Percentiles rank a stretch among this genome's conserved stretches.
Conservation (phyloP, 2,113 vertebrate genomes). For the Mandrillus leucophaeus region DNA sequence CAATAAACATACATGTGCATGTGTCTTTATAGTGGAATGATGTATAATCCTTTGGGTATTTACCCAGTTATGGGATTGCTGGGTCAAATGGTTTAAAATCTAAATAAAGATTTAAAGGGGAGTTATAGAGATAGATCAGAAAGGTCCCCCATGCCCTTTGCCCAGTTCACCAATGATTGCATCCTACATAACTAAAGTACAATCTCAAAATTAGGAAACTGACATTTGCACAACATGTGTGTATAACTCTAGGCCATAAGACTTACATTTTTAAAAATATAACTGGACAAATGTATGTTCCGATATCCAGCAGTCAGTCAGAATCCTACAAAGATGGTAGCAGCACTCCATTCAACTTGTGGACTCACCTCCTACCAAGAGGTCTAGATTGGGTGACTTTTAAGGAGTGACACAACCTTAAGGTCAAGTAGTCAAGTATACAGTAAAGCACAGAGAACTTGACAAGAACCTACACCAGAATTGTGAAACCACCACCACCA, state of each 20-base stretch:
- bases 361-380: background rate
- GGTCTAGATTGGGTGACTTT: background rate
- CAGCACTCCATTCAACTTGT: background rate
- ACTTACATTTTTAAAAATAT: conserved; percentile 26
- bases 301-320: background rate
- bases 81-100: background rate
- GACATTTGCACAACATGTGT: background rate
- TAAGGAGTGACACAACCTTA: background rate
- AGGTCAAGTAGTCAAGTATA: background rate
- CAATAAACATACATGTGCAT: background rate
- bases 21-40: background rate
- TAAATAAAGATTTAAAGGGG: conserved; percentile 30
- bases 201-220: conserved; percentile 51
- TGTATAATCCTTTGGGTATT: background rate
- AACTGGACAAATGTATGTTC: conserved; percentile 16
- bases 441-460: conserved; percentile 38
- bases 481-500: conserved; percentile 37
- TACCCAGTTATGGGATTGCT: background rate
- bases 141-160: background rate
- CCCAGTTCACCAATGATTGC: background rate
- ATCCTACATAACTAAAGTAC: background rate
- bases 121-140: background rate
- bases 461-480: background rate
- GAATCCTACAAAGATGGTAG: conserved; percentile 19
- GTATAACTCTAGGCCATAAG: background rate